A percentile compares a stretch with the other conserved stretches of the same genome.
These are phyloP conservation scores for Gambusia yucatana DNA, from an alignment of 2,797 vertebrate species.

Conservation along the genomic window DNA sequence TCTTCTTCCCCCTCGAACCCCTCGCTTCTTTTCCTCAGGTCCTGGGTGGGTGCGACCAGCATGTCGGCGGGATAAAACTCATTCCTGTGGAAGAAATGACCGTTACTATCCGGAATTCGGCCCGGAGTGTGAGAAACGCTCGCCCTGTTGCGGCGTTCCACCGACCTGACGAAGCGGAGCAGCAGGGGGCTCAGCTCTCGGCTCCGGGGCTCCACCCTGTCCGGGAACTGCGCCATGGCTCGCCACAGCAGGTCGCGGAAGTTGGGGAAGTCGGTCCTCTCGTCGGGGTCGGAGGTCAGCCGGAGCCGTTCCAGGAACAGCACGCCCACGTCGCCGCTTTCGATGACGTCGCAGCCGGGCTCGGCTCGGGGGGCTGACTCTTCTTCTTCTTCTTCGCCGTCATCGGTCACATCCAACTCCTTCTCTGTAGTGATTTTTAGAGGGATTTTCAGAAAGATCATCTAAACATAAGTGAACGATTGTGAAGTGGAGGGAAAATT, in stretches of 20 bases:
- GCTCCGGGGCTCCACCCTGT: constrained; percentile 91
- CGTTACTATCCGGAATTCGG: neutral
- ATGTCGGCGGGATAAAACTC: constrained; percentile 93
- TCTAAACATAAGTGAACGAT: neutral
- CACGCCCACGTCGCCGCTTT: constrained; percentile 78
- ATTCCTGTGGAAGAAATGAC: constrained; percentile 80
- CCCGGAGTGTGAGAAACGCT: no score
- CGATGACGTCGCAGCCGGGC: constrained; percentile 74
- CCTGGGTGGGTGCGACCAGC: constrained; percentile 90
- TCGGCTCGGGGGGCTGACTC: constrained; percentile 14
- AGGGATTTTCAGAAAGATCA: no score
- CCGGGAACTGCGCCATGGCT: constrained; percentile 88
- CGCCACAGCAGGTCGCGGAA: constrained; percentile 93
- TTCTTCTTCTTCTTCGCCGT: constrained; percentile 15
- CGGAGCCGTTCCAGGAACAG: constrained; percentile 85
- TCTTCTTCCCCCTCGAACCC: constrained; percentile 72
- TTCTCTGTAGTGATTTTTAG: constrained; percentile 78
- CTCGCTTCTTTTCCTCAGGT: constrained; percentile 82
- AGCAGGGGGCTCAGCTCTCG: constrained; percentile 93
- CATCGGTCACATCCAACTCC: constrained; percentile 78
- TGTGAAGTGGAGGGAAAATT: neutral
- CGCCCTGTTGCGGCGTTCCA: neutral
- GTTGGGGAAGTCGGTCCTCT: constrained; percentile 92
- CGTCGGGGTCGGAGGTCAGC: constrained; percentile 68
- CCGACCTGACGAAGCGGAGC: constrained; percentile 91